A percentile compares a stretch with the other conserved stretches of the same genome.
Conservation (phyloP, 2,113 vertebrate species). For the Antechinus flavipes region DNA sequence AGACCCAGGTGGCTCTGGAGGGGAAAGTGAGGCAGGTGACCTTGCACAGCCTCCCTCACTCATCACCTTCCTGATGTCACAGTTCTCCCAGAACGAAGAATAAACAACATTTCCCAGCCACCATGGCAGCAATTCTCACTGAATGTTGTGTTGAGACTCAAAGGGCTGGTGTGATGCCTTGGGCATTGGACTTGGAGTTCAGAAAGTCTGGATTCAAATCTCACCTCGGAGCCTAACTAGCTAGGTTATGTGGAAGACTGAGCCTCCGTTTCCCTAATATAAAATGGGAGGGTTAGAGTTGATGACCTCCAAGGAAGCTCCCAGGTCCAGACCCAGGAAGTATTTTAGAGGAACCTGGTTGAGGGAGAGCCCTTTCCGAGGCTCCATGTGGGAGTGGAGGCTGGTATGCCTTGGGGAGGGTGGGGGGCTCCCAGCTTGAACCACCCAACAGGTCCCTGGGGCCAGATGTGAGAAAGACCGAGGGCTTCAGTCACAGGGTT, state of each 20-base stretch:
- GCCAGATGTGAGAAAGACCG: neutral
- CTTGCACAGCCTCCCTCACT: too few species aligned
- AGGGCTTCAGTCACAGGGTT: neutral
- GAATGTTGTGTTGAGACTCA: neutral
- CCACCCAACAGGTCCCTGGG: accelerated
- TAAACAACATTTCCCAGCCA: neutral
- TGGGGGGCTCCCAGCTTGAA: neutral
- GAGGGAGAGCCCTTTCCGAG: neutral
- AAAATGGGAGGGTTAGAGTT: neutral
- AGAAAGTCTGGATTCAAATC: neutral
- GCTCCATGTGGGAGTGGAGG: neutral
- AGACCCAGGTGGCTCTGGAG: too few species aligned
- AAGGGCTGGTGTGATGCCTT: neutral
- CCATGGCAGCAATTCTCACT: too few species aligned
- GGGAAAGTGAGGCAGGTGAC: too few species aligned
- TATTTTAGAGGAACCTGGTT: neutral
- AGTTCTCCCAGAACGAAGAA: too few species aligned
- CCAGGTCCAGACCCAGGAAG: neutral
- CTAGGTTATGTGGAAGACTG: neutral
- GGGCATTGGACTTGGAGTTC: neutral
- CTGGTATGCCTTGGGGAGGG: neutral
- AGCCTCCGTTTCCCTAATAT: neutral
- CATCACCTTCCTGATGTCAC: too few species aligned
- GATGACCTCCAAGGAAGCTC: neutral
- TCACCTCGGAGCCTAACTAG: neutral